A percentile compares a stretch with the other conserved stretches of the same genome.
phyloP scores from a whole-genome alignment of 2,113 vertebrate genomes.

The Clarias macrocephalus region DNA sequence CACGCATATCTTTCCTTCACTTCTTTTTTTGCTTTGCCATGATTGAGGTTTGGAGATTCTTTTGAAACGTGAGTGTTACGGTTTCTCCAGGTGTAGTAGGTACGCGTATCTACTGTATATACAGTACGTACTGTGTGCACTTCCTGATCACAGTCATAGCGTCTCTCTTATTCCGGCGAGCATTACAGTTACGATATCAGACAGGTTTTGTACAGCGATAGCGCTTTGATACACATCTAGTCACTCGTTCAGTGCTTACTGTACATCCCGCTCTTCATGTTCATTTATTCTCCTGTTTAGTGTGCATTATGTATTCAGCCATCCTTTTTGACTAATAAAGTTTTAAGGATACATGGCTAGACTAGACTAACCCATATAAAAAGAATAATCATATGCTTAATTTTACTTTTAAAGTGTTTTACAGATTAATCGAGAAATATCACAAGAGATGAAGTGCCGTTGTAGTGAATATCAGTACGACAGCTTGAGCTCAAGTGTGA shows the following conservation, averaged over 20 bases:
- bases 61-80: not conserved
- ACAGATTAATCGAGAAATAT: too few species aligned
- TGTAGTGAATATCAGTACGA: too few species aligned
- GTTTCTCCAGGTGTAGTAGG: not conserved
- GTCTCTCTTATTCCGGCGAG: not conserved
- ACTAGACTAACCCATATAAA: too few species aligned
- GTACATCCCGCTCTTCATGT: not conserved
- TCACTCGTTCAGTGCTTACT: not conserved
- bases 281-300: not conserved
- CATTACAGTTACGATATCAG: not conserved
- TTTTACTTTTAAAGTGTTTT: too few species aligned
- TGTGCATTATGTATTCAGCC: not conserved
- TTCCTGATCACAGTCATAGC: not conserved
- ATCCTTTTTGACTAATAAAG: too few species aligned
- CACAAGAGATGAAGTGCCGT: too few species aligned
- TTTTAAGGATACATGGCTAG: too few species aligned
- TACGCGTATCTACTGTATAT: too few species aligned
- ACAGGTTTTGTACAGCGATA: not conserved
- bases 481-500: too few species aligned
- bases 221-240: not conserved
- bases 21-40: constrained; percentile 4
- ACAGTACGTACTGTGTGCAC: not conserved
- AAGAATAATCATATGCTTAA: too few species aligned
- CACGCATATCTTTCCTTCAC: not conserved
- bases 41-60: not conserved